Evolutionary conservation across 2,797 vertebrate species (phyloP).

Genomic region (Dallia pectoralis): DNA sequence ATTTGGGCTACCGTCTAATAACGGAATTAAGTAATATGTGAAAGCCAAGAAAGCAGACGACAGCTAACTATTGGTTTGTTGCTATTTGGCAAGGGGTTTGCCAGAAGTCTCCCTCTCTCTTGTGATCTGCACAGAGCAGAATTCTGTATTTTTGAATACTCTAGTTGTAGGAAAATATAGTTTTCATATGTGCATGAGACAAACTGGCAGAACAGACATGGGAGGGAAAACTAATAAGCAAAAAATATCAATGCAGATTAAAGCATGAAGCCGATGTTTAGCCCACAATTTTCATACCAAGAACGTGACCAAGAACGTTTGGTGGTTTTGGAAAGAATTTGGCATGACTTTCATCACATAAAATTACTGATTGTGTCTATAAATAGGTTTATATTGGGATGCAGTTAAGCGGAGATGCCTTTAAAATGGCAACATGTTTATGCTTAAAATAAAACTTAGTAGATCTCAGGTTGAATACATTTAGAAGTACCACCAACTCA

Average conservation of each 20-base stretch:
- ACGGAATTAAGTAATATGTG: constrained; percentile 37
- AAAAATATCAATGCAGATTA: constrained; percentile 24
- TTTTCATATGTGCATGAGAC: background rate
- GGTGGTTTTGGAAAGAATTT: constrained; percentile 58
- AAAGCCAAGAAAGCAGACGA: constrained; percentile 5
- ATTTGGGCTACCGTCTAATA: constrained; percentile 41
- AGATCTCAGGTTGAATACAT: constrained; percentile 28
- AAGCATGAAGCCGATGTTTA: constrained; percentile 39
- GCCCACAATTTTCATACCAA: constrained; percentile 37
- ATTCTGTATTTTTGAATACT: background rate
- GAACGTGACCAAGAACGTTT: constrained; percentile 37
- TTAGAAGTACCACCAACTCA: background rate
- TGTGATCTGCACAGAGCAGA: background rate
- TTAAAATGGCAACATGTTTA: constrained; percentile 37
- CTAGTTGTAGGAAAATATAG: background rate
- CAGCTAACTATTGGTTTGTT: background rate
- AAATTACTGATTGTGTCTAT: constrained; percentile 49
- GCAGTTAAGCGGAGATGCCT: constrained; percentile 12
- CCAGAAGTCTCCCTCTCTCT: background rate
- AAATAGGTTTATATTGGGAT: constrained; percentile 46
- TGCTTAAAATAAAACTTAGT: constrained; percentile 54
- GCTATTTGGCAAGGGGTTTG: background rate
- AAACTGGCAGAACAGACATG: constrained; percentile 25
- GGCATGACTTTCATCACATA: constrained; percentile 38
- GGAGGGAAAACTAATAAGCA: constrained; percentile 13